Percentiles rank a stretch among this genome's conserved stretches.
These are phyloP conservation scores for Brachypteracias leptosomus DNA, from an alignment of 2,113 vertebrate species.

Conservation along the genomic window DNA sequence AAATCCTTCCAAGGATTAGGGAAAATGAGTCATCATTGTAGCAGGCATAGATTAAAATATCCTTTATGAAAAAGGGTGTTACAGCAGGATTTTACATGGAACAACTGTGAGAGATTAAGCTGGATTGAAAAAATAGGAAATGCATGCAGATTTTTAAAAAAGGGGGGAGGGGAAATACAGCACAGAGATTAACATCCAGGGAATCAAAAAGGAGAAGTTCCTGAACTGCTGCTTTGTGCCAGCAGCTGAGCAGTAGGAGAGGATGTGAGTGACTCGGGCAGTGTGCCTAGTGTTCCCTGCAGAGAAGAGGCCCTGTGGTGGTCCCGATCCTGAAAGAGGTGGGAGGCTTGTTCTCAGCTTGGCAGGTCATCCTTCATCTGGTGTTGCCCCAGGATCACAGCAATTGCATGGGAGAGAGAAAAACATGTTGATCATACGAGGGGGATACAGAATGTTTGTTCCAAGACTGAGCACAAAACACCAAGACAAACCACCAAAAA, in stretches of 20 bases:
- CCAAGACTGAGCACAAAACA: neutral
- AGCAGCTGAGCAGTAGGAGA: neutral
- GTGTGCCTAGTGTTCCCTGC: fast-evolving
- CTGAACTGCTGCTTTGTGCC: neutral
- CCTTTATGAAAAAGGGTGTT: neutral
- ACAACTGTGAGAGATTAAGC: neutral
- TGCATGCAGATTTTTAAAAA: neutral
- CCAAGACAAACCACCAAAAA: neutral
- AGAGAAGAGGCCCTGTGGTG: fast-evolving
- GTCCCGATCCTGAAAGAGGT: neutral
- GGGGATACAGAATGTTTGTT: fast-evolving
- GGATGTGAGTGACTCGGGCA: fast-evolving
- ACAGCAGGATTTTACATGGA: neutral
- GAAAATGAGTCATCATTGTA: neutral
- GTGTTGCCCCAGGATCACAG: neutral
- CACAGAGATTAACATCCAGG: neutral
- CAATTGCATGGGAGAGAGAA: neutral
- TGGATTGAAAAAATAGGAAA: neutral
- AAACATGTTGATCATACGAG: neutral
- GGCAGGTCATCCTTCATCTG: neutral
- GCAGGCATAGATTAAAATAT: neutral
- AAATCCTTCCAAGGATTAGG: neutral
- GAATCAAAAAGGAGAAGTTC: neutral
- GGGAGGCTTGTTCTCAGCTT: neutral
- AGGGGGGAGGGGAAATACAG: fast-evolving